phyloP scores from a whole-genome alignment of 2,888 invertebrate species.

The Drosophila recens region DNA sequence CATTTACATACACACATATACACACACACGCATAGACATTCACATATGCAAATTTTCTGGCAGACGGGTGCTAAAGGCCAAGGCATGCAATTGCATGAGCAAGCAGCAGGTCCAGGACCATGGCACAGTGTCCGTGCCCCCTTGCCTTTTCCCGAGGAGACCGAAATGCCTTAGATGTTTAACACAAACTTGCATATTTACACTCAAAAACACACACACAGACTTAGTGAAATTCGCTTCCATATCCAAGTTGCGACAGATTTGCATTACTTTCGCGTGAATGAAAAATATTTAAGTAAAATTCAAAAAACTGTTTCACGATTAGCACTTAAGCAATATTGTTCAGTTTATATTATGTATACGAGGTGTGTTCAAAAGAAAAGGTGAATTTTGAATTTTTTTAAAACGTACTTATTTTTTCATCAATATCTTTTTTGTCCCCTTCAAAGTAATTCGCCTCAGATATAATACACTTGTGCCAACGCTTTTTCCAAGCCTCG shows the following conservation, averaged over 20 bases:
- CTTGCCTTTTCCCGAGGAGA: constrained; percentile 33
- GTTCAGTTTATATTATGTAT: neutral
- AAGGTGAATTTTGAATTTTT: too few relatives aligned
- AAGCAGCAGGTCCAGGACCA: constrained; percentile 47
- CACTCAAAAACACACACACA: constrained; percentile 9
- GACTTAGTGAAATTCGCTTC: constrained; percentile 44
- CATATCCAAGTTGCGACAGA: constrained; percentile 70
- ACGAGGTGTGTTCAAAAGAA: too few relatives aligned
- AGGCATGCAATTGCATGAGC: constrained; percentile 72
- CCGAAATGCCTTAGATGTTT: constrained; percentile 67
- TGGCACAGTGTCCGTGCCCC: constrained; percentile 52
- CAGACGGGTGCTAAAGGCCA: constrained; percentile 45
- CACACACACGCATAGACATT: constrained; percentile 30
- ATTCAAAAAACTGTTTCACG: constrained; percentile 67
- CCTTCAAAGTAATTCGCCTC: too few relatives aligned
- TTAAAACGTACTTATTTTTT: too few relatives aligned
- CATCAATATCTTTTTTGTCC: too few relatives aligned
- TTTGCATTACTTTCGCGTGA: constrained; percentile 68
- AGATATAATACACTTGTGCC: too few relatives aligned
- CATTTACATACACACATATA: constrained; percentile 35
- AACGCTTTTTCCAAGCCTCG: too few relatives aligned
- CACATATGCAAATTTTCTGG: constrained; percentile 71
- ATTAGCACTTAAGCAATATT: constrained; percentile 21
- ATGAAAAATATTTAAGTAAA: constrained; percentile 77
- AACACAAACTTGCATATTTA: constrained; percentile 24